Evolutionary conservation across 2,113 vertebrate genomes (phyloP).

Genomic region (Emydocephalus ijimae): DNA sequence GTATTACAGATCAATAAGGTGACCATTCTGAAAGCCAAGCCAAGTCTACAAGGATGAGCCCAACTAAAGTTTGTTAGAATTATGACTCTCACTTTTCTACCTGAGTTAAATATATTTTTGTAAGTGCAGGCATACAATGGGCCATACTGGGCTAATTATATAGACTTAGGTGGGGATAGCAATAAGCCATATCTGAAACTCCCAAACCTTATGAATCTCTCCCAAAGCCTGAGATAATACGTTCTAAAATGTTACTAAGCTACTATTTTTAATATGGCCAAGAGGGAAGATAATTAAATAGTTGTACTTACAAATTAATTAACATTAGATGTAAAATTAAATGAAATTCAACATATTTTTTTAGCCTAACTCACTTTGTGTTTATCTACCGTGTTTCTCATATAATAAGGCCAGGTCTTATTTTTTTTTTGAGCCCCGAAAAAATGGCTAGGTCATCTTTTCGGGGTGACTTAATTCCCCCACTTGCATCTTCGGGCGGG

Average conservation of each 20-base stretch:
- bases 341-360: background rate
- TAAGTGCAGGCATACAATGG: background rate
- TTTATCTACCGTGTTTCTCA: background rate
- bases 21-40: background rate
- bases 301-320: background rate
- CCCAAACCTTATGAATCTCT: background rate
- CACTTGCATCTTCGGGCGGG: no score
- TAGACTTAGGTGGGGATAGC: background rate
- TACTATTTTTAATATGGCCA: background rate
- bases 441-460: no score
- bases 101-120: background rate
- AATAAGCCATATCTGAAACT: background rate
- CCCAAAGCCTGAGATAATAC: background rate
- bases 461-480: no score
- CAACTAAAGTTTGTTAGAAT: background rate
- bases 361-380: background rate
- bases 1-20: background rate
- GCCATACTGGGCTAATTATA: background rate
- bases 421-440: no score
- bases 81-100: background rate
- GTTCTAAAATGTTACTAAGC: background rate
- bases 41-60: background rate
- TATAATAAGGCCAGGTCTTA: no score
- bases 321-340: background rate
- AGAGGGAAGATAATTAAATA: background rate